These are phyloP conservation scores for Metridium senile DNA, from an alignment of 92 coral and sea anemone genomes.

Conservation along the genomic window DNA sequence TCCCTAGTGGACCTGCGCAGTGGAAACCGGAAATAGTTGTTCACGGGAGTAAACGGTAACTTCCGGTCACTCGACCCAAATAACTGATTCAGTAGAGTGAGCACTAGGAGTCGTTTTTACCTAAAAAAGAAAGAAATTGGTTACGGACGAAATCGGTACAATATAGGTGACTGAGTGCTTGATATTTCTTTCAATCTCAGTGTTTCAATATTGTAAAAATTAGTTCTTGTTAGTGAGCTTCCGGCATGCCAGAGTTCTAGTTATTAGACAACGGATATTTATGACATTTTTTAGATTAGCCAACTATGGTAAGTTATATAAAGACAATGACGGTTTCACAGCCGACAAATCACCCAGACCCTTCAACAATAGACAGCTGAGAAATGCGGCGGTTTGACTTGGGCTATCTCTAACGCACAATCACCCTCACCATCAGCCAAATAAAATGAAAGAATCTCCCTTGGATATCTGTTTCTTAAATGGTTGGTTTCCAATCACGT, in stretches of 20 bases:
- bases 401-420: no score
- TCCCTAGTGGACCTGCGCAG: constrained; percentile 17
- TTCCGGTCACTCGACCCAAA: constrained; percentile 13
- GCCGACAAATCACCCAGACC: no score
- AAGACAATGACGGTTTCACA: neutral
- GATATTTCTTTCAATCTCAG: constrained; percentile 6
- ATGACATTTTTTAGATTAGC: constrained; percentile 16
- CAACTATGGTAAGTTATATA: neutral
- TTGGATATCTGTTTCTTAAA: constrained; percentile 16
- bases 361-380: constrained; percentile 35
- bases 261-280: constrained; percentile 37
- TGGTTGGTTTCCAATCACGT: constrained; percentile 22
- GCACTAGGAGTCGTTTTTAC: neutral
- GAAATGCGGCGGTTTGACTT: neutral
- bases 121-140: constrained; percentile 9
- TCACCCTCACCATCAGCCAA: constrained; percentile 17
- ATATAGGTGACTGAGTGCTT: constrained; percentile 16
- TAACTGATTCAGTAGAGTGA: neutral
- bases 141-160: neutral
- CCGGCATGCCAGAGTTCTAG: constrained; percentile 20
- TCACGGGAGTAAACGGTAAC: constrained; percentile 19
- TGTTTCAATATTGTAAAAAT: constrained; percentile 4
- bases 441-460: constrained; percentile 25
- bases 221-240: neutral
- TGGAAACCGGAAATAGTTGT: constrained; percentile 28